phyloP scores from a whole-genome alignment of 1,140 invertebrate species.

The Rhagoletis pomonella region DNA sequence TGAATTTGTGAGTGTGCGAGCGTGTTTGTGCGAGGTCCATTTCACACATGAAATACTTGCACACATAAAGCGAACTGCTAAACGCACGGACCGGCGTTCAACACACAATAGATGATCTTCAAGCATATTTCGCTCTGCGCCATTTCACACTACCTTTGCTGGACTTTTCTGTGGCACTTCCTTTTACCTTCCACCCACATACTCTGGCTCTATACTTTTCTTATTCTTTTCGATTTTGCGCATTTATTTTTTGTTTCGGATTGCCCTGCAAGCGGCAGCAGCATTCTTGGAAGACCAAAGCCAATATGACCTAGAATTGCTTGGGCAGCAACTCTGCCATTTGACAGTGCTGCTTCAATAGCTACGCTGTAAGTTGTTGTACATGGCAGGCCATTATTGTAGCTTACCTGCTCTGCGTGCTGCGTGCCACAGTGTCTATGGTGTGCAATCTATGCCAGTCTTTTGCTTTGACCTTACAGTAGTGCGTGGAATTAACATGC shows the following conservation, averaged over 20 bases:
- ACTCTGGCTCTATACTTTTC: not conserved
- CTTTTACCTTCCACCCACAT: not conserved
- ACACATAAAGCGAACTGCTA: conserved; percentile 7
- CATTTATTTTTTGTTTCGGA: not conserved
- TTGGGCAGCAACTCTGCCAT: not conserved
- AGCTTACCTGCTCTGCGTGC: not conserved
- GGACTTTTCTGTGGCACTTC: not conserved
- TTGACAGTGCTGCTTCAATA: not conserved
- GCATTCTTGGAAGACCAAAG: not conserved
- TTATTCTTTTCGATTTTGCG: not conserved
- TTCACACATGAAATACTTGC: conserved; percentile 40
- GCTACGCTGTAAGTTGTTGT: not conserved
- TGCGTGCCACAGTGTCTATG: too few relatives aligned
- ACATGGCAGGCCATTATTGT: not conserved
- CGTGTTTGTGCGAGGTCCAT: not conserved
- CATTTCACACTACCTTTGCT: not conserved
- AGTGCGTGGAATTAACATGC: too few relatives aligned
- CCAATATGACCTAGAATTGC: conserved; percentile 30
- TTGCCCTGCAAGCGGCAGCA: not conserved
- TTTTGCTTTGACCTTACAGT: too few relatives aligned
- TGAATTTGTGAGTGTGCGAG: not conserved
- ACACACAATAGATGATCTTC: not conserved
- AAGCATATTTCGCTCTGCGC: not conserved
- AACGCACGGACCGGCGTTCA: not conserved
- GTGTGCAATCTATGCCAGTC: not conserved